phyloP scores from a whole-genome alignment of 53 echinoderm and acorn worm species.

The Arbacia lixula region DNA sequence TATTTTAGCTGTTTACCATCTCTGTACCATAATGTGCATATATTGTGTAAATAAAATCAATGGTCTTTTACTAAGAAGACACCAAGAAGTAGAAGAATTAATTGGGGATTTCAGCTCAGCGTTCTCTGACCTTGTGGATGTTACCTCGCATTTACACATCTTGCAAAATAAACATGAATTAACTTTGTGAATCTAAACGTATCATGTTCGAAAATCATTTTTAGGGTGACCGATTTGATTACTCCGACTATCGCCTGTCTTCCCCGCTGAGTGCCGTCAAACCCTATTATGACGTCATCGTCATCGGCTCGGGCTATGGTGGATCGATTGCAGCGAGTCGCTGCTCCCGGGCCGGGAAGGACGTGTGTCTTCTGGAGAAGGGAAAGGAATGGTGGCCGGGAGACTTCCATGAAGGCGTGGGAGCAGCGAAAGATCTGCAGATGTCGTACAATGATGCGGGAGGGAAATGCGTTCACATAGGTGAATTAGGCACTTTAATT shows the following conservation, averaged over 20 bases:
- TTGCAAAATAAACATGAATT: too few species aligned
- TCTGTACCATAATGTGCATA: too few species aligned
- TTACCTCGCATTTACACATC: too few species aligned
- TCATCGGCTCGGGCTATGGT: conserved; percentile 84
- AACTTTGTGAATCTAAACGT: too few species aligned
- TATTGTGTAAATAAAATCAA: too few species aligned
- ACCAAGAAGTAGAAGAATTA: too few species aligned
- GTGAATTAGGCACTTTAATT: too few species aligned
- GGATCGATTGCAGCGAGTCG: conserved; percentile 86
- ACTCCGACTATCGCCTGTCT: conserved; percentile 60
- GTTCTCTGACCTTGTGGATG: too few species aligned
- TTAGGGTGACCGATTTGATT: conserved; percentile 54
- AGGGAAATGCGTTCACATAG: conserved; percentile 12
- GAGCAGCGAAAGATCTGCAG: conserved; percentile 66
- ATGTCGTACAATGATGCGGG: conserved; percentile 66
- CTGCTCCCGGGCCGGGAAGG: conserved; percentile 75
- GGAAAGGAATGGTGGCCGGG: conserved; percentile 87
- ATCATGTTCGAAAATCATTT: neutral
- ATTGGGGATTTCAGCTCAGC: too few species aligned
- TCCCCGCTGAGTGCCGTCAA: conserved; percentile 64
- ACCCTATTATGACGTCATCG: conserved; percentile 77
- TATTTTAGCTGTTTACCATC: too few species aligned
- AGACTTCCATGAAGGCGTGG: conserved; percentile 71
- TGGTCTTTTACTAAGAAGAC: too few species aligned
- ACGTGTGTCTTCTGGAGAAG: conserved; percentile 79